phyloP scores from a whole-genome alignment of 2,113 vertebrate genomes.

The Mobula hypostoma region DNA sequence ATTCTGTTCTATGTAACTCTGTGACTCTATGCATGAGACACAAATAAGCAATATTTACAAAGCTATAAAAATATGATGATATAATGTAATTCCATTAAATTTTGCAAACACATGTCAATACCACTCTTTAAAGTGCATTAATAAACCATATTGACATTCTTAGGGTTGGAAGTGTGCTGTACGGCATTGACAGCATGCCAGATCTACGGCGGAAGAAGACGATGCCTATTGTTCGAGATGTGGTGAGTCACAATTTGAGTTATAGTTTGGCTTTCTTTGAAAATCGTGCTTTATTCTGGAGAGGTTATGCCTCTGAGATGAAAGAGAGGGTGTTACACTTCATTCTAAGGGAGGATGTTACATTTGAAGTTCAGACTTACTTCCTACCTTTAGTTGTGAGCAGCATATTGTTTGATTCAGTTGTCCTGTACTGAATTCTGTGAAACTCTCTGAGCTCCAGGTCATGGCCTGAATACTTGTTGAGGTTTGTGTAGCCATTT shows the following conservation, averaged over 20 bases:
- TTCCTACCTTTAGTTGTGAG: not conserved
- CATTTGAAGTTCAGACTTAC: not conserved
- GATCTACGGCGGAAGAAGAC: slow-evolving; percentile 93
- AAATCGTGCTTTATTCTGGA: slow-evolving; percentile 50
- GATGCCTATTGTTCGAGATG: slow-evolving; percentile 87
- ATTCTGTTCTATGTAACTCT: too few species aligned
- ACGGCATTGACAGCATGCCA: slow-evolving; percentile 98
- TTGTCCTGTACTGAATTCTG: too few species aligned
- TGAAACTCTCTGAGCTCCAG: too few species aligned
- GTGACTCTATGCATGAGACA: too few species aligned
- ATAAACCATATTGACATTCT: slow-evolving; percentile 29
- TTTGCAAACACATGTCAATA: not conserved
- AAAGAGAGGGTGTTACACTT: too few species aligned
- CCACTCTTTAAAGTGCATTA: not conserved
- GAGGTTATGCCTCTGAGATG: slow-evolving; percentile 17
- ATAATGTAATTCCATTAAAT: not conserved
- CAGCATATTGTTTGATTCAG: too few species aligned
- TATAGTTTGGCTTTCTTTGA: slow-evolving; percentile 46
- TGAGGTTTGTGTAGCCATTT: too few species aligned
- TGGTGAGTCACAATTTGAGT: slow-evolving; percentile 71
- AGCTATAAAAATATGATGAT: not conserved
- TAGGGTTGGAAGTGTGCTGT: slow-evolving; percentile 80
- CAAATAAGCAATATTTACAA: not conserved
- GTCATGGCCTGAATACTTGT: too few species aligned
- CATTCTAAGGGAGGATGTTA: too few species aligned